Percentiles rank a stretch among this genome's conserved stretches.
phyloP scores from a whole-genome alignment of 2,113 vertebrate species.

The Microcebus jonahi region DNA sequence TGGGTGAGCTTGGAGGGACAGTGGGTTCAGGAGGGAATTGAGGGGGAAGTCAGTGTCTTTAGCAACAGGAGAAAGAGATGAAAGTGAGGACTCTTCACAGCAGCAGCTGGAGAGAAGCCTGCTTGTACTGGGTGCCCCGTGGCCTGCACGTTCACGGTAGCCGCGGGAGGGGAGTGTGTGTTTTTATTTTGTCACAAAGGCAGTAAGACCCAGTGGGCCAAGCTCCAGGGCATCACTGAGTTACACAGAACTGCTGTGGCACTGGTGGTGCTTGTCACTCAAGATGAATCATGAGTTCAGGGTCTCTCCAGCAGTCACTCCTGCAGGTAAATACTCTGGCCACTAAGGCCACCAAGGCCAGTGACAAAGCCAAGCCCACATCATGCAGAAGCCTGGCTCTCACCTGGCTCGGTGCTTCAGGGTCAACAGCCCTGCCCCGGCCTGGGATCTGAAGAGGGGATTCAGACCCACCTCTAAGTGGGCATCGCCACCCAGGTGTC shows the following conservation, averaged over 20 bases:
- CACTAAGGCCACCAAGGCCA: neutral
- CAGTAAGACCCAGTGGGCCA: neutral
- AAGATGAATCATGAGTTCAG: neutral
- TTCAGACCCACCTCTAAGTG: neutral
- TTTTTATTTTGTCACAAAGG: neutral
- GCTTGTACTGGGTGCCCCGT: neutral
- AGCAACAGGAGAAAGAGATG: neutral
- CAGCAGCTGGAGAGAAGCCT: neutral
- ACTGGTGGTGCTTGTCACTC: neutral
- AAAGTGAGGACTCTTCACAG: too few relatives aligned
- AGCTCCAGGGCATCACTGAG: neutral
- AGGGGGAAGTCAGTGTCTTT: neutral
- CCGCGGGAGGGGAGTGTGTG: neutral
- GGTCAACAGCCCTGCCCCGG: neutral
- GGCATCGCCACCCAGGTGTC: fast-evolving
- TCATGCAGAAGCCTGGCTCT: neutral
- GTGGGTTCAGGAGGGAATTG: neutral
- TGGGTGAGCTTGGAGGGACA: neutral
- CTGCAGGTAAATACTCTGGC: neutral
- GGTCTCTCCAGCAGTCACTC: neutral
- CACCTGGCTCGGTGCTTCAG: neutral
- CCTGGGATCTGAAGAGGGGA: neutral
- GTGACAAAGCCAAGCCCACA: neutral
- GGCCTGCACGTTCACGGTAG: fast-evolving
- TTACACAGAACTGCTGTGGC: neutral